Base-by-base conservation (phyloP, 1,140 invertebrate genomes). In the Anastrepha obliqua region DNA sequence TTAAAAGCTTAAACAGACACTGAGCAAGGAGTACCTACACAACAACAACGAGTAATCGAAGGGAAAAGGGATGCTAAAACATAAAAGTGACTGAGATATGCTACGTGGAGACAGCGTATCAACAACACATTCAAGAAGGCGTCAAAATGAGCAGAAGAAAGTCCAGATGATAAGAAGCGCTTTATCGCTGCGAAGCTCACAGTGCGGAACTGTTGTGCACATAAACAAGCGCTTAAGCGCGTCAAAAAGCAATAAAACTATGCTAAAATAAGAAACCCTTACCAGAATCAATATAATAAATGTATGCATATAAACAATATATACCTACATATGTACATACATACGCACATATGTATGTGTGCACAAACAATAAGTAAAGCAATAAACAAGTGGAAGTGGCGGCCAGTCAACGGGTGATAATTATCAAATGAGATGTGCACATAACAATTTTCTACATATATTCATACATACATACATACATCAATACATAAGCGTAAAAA, bases 151-250 rank as follows among this genome's bases (percentile, higher is more conserved):
- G 29, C 3, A 74, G 67, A 74, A 74, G 67, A 74, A 74, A 15
- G 44, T 17, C 13, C 20, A 20, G 13, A 13, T 74, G 67, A 74
- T 74, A 74, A 74, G 67, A 74, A 17, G 44, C 42, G 67, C 42
- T 44, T 74, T 74, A 74, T 74, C 67, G 42, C 67, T n/a, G 8
- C 11, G 67, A 15, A 74, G 17, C 67, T 74, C 42, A 17, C 44
- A 44, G 67, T 74, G 67, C 67, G 67, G 67, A 74, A 74, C 67
- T 74, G 67, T 74, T 74, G 42, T 74, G 42, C 44, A 74, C 67
- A 74, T 67, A 74, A 42, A 67, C 65, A 11, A 20, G 8, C 62
- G 62, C n/a, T 64, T 17, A 15, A 17, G 9, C 29, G 11, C 65
- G 20, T 11, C 13, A 67, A 39, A 74, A 74, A 62, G 9, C 51